phyloP scores from a whole-genome alignment of 1,140 invertebrate genomes.

The Ostrea edulis region DNA sequence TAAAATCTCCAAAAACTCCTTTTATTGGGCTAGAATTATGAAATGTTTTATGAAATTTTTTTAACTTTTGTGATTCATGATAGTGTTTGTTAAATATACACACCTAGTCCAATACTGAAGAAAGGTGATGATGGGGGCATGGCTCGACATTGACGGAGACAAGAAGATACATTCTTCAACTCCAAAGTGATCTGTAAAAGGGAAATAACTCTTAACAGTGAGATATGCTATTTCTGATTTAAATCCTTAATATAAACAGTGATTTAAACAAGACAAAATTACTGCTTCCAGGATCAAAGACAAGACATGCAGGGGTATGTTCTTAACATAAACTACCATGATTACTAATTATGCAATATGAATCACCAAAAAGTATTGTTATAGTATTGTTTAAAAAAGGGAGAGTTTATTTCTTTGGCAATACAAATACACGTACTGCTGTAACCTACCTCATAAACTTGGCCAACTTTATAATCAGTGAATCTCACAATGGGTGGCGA shows the following conservation, averaged over 20 bases:
- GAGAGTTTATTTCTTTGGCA: not conserved
- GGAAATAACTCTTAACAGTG: not conserved
- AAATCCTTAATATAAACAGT: too few relatives aligned
- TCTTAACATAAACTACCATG: too few relatives aligned
- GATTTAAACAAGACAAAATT: too few relatives aligned
- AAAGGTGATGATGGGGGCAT: constrained; percentile 75
- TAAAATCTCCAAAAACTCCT: not conserved
- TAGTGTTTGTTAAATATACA: constrained; percentile 13
- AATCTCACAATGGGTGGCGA: constrained; percentile 75
- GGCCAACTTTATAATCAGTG: constrained; percentile 76
- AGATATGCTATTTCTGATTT: not conserved
- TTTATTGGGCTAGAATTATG: too few relatives aligned
- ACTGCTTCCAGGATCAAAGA: too few relatives aligned
- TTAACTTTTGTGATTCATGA: not conserved
- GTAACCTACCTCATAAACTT: constrained; percentile 77
- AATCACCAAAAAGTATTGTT: too few relatives aligned
- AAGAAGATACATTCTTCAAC: constrained; percentile 78
- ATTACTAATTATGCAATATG: too few relatives aligned
- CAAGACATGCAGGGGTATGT: too few relatives aligned
- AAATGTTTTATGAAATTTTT: too few relatives aligned
- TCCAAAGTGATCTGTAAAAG: constrained; percentile 73
- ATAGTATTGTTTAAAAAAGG: too few relatives aligned
- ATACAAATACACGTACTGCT: not conserved
- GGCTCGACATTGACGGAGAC: constrained; percentile 74
- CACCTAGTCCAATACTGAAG: constrained; percentile 78